Evolutionary conservation across 2,797 vertebrate species (phyloP).

Genomic region (Rhabdophis nuchalis): DNA sequence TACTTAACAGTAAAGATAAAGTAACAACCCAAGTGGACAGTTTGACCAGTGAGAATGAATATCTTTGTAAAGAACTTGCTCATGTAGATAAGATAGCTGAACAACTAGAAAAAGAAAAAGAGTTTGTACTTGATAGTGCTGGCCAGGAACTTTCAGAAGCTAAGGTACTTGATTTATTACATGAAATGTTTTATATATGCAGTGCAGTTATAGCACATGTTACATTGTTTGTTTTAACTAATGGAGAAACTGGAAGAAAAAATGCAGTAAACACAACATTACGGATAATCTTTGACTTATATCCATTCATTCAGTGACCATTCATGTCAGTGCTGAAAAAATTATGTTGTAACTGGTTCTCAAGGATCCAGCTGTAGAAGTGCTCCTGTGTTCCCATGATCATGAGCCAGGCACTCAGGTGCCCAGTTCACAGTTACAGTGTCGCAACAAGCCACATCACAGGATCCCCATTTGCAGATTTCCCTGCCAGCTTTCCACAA

Average conservation of each 20-base stretch:
- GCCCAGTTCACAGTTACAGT: background rate
- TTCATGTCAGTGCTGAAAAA: background rate
- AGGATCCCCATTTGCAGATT: background rate
- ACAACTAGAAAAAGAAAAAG: conserved; percentile 65
- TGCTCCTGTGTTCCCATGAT: background rate
- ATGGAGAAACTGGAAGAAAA: background rate
- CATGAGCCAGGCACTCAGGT: background rate
- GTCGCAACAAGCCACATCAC: background rate
- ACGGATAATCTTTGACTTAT: background rate
- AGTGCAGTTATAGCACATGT: background rate
- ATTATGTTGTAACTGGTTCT: background rate
- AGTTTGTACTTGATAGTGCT: conserved; percentile 58
- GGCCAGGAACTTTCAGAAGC: conserved; percentile 65
- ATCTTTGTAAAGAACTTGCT: conserved; percentile 66
- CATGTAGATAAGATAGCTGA: conserved; percentile 66
- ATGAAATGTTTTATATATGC: conserved; percentile 28
- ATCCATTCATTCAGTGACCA: background rate
- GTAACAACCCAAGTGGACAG: conserved; percentile 62
- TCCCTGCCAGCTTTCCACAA: background rate
- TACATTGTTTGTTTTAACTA: background rate
- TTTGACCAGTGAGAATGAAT: conserved; percentile 66
- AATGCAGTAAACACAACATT: background rate
- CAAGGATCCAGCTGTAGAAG: background rate
- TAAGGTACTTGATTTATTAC: conserved; percentile 61
- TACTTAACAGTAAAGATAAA: conserved; percentile 62